A percentile compares a stretch with the other conserved stretches of the same genome.
phyloP scores from a whole-genome alignment of 2,797 vertebrate genomes.

The Cuculus canorus region DNA sequence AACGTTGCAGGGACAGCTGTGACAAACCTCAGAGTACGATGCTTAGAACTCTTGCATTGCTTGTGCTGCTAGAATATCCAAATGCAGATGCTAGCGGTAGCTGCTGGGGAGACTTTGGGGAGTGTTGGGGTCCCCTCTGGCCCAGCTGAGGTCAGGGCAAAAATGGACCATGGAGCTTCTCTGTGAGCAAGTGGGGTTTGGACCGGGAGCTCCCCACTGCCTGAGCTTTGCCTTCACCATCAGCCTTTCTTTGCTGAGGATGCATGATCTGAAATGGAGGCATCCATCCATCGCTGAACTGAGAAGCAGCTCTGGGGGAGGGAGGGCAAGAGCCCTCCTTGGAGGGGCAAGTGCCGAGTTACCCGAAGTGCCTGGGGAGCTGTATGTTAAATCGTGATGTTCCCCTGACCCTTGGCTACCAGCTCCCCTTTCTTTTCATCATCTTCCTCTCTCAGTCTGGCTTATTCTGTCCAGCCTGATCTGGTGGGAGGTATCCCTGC shows the following conservation, averaged over 20 bases:
- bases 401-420: not conserved
- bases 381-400: not conserved
- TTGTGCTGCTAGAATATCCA: not conserved
- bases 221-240: not conserved
- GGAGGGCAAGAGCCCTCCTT: not conserved
- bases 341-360: not conserved
- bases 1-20: not conserved
- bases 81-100: not conserved
- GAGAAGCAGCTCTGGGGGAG: not conserved
- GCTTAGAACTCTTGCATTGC: not conserved
- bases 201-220: not conserved
- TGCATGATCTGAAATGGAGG: conserved; percentile 46
- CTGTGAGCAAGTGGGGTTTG: not conserved
- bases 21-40: not conserved
- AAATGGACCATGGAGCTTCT: not conserved
- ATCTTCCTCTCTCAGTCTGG: not conserved
- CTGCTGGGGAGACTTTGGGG: not conserved
- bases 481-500: no score
- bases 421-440: not conserved
- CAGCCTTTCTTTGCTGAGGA: not conserved
- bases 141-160: not conserved
- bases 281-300: not conserved
- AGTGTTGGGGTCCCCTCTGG: not conserved
- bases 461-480: not conserved
- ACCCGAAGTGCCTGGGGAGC: not conserved